Percentiles rank a stretch among this genome's conserved stretches.
phyloP scores from a whole-genome alignment of 2,113 vertebrate species.

The Antigone vipio region DNA sequence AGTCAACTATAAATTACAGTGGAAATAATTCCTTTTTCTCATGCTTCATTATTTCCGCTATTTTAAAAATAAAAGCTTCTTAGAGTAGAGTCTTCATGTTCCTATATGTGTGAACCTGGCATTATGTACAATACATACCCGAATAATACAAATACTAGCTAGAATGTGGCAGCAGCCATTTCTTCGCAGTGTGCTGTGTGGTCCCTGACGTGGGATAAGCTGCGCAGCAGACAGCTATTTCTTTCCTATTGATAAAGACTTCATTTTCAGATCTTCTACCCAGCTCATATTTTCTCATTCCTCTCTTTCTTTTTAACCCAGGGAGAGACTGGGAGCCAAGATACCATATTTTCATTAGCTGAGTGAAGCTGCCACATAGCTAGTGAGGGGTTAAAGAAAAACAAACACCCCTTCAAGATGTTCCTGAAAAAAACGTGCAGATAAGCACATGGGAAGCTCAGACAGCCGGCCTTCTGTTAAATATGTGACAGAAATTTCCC shows the following conservation, averaged over 20 bases:
- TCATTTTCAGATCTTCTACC: not conserved
- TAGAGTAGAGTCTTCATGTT: not conserved
- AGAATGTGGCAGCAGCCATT: not conserved
- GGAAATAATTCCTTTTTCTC: not conserved
- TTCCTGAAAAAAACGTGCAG: not conserved
- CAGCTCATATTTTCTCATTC: not conserved
- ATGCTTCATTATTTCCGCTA: not conserved
- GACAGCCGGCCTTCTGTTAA: conserved; percentile 49
- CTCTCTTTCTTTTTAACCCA: not conserved
- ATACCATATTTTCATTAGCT: not conserved
- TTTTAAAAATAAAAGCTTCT: not conserved
- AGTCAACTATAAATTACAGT: not conserved
- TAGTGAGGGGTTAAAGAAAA: conserved; percentile 60
- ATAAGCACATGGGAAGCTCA: conserved; percentile 59
- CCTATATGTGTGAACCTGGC: not conserved
- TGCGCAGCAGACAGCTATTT: not conserved
- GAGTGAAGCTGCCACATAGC: not conserved
- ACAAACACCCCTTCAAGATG: conserved; percentile 24
- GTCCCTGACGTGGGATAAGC: not conserved
- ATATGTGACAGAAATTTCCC: conserved; percentile 59
- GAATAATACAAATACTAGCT: not conserved
- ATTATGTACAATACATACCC: not conserved
- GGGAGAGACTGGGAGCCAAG: not conserved
- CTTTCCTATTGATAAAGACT: not conserved
- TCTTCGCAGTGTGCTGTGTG: rapidly evolving